Conservation (phyloP, 92 coral and sea anemone species). For the Porites cylindrica region DNA sequence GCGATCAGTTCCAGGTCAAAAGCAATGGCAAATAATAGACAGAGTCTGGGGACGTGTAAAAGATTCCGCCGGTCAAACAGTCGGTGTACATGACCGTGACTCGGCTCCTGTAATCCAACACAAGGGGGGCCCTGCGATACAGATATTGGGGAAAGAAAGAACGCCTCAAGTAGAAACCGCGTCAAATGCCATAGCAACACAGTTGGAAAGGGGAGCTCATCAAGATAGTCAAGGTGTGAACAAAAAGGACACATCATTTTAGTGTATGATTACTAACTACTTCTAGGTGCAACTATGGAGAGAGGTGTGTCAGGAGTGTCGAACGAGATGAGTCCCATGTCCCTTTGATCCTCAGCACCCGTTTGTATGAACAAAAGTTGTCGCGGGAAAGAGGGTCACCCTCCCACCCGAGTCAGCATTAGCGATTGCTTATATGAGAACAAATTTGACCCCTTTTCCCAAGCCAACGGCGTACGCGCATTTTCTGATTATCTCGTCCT, state of each 20-base stretch:
- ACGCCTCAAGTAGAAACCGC: conserved; percentile 41
- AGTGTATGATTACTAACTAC: no score
- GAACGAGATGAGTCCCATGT: no score
- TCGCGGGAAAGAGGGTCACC: no score
- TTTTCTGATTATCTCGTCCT: no score
- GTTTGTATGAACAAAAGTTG: no score
- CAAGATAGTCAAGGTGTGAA: background rate
- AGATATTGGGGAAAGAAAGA: conserved; percentile 46
- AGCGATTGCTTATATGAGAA: no score
- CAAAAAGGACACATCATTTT: background rate
- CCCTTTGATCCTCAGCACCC: no score
- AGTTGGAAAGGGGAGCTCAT: conserved; percentile 18
- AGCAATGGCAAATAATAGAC: conserved; percentile 58
- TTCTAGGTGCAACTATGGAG: no score
- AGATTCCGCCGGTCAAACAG: conserved; percentile 8
- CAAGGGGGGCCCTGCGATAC: conserved; percentile 9
- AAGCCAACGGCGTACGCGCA: no score
- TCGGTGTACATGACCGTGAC: conserved; percentile 10
- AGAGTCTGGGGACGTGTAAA: conserved; percentile 26
- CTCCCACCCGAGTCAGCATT: no score
- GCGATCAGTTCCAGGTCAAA: conserved; percentile 60
- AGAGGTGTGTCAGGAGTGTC: no score
- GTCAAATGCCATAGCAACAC: conserved; percentile 46
- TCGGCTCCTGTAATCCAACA: background rate
- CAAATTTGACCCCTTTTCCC: no score